Percentiles rank a stretch among this genome's conserved stretches.
Conservation (phyloP, 1,140 invertebrate genomes). For the Aphelinus atriplicis region DNA sequence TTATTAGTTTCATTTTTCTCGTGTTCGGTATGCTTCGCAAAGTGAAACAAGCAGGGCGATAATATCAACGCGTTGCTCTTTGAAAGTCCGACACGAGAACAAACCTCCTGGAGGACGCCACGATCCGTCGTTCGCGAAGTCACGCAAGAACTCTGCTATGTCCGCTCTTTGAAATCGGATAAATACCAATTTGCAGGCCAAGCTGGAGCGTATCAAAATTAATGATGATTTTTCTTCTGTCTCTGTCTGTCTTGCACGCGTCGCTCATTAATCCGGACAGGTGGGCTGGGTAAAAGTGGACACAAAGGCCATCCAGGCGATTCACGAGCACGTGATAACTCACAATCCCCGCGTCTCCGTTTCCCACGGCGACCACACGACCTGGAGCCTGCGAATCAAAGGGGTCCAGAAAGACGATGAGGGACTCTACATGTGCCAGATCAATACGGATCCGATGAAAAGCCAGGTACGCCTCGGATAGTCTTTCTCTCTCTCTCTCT, state of each 20-base stretch:
- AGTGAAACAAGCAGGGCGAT: too few species aligned
- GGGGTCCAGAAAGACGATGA: conserved; percentile 83
- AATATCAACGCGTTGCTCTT: too few species aligned
- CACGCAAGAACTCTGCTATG: too few species aligned
- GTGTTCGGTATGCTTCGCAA: too few species aligned
- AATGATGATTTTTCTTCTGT: neutral
- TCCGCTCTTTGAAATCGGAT: too few species aligned
- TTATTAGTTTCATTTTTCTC: too few species aligned
- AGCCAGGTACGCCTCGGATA: conserved; percentile 71
- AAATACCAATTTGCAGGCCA: too few species aligned
- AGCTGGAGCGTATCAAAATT: too few species aligned
- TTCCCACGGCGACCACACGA: conserved; percentile 79
- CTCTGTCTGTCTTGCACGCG: neutral
- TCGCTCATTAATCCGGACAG: conserved; percentile 60
- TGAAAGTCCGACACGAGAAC: too few species aligned
- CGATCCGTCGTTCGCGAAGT: too few species aligned
- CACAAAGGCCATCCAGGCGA: conserved; percentile 86
- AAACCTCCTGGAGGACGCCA: too few species aligned
- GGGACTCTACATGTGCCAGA: conserved; percentile 87
- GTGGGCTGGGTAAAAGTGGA: conserved; percentile 91
- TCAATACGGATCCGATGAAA: conserved; percentile 86
- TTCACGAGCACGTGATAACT: conserved; percentile 89
- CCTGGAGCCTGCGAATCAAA: conserved; percentile 87
- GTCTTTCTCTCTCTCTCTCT: too few species aligned
- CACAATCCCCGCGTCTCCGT: conserved; percentile 85